Evolutionary conservation across 2,113 vertebrate genomes (phyloP).

Genomic region (Neolamprologus toae): DNA sequence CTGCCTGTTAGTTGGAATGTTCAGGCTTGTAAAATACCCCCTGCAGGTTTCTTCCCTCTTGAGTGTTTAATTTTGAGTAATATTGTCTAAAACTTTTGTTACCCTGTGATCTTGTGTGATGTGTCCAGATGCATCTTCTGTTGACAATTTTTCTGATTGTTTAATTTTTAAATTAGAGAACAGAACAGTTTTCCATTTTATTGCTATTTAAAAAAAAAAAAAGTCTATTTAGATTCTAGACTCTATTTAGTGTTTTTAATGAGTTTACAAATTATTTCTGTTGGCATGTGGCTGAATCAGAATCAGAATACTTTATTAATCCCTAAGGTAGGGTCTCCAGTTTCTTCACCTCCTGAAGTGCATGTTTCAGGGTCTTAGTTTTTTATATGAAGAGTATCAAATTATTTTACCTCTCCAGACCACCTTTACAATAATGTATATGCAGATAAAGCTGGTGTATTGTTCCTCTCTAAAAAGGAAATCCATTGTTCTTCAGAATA

Average conservation of each 20-base stretch:
- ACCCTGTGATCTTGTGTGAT: neutral
- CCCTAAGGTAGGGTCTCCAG: neutral
- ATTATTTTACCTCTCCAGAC: neutral
- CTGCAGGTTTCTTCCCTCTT: neutral
- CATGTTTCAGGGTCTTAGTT: neutral
- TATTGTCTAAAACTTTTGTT: neutral
- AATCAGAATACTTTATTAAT: neutral
- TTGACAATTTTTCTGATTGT: neutral
- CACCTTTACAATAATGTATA: neutral
- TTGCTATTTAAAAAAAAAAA: neutral
- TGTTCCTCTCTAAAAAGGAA: neutral
- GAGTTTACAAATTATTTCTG: neutral
- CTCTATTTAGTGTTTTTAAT: neutral
- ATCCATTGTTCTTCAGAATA: neutral
- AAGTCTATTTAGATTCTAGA: neutral
- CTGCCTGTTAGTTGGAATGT: neutral
- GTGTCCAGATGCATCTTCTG: neutral
- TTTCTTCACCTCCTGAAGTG: neutral
- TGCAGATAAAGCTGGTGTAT: neutral
- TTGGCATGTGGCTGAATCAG: neutral
- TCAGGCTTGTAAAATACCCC: neutral
- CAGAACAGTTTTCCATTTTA: neutral
- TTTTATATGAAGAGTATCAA: neutral
- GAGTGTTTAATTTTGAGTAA: neutral
- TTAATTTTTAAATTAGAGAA: neutral